Evolutionary conservation across 1,140 invertebrate genomes (phyloP).

Genomic region (Maniola jurtina): DNA sequence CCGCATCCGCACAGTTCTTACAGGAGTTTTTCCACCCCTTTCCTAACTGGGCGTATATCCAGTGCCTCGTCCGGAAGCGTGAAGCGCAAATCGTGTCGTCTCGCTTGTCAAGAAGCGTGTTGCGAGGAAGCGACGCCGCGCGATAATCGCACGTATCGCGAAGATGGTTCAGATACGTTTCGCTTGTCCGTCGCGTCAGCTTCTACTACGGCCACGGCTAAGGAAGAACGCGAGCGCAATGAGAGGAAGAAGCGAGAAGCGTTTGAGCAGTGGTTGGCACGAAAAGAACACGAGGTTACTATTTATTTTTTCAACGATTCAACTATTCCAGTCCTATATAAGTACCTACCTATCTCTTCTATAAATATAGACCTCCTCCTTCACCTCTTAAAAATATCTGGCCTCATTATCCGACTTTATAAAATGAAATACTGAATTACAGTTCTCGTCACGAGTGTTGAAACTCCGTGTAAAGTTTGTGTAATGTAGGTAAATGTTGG

Average conservation of each 20-base stretch:
- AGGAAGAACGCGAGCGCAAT: conserved; percentile 67
- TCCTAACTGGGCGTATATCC: conserved; percentile 59
- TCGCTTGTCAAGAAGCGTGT: conserved; percentile 32
- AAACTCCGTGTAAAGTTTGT: no score
- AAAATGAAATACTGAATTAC: no score
- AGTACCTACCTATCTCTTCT: no score
- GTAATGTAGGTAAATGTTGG: no score
- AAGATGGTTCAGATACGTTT: conserved; percentile 67
- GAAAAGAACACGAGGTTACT: conserved; percentile 70
- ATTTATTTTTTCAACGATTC: background rate
- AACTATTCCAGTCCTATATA: no score
- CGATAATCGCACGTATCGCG: conserved; percentile 53
- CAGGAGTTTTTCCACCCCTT: conserved; percentile 68
- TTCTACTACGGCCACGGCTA: conserved; percentile 66
- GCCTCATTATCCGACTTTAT: no score
- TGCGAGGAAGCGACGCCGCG: conserved; percentile 54
- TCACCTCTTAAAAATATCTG: no score
- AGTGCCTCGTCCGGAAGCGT: conserved; percentile 57
- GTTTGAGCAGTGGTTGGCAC: conserved; percentile 63
- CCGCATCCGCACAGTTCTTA: conserved; percentile 66
- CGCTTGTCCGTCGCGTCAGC: conserved; percentile 67
- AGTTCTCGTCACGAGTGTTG: no score
- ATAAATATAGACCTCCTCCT: no score
- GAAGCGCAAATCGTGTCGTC: conserved; percentile 63
- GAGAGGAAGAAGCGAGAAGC: conserved; percentile 67